Base-by-base conservation (phyloP, 2,113 vertebrate species). In the Gracilinanus agilis region DNA sequence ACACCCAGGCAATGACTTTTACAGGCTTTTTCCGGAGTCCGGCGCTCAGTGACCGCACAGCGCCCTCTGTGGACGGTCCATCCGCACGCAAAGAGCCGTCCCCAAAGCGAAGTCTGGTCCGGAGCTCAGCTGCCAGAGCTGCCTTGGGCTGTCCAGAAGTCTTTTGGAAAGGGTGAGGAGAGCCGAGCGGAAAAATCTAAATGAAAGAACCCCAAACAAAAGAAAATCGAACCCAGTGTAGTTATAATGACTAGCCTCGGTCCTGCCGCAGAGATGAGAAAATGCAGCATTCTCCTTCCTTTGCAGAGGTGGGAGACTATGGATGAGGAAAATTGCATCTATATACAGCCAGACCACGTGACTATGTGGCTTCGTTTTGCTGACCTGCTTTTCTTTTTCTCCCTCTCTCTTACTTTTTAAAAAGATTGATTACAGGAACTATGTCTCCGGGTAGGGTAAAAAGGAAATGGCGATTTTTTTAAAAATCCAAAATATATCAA, bases 61-160 rank as follows among this genome's bases (percentile, higher is more conserved):
- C 96, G 95, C 96, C 96, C 95, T 56, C 98, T 96, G 97, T 53
- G 96, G 94, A 92, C 25, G 0, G n/a, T 13, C 44, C 67, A 44
- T 40, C 1, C 75, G 40, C 24, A 55, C 53, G 67, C 92, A 92
- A 44, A 67, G 88, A 53, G 88, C 44, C 8, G 88, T 44, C 88
- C 44, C 40, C 61, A 23, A 23, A 21, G 5, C 16, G 1, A 83
- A 40, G n/a, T 27, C 49, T 5, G 44, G 25, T 90, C 24, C 44
- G 16, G 44, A 25, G 10, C 89, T 90, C 44, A 53, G 49, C 44
- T 29, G 49, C 49, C 44, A 24, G 49, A 25, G n/a, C 27, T 27
- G 89, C 44, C 44, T 27, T 49, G 40, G 40, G 40, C 44, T 29
- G 10, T 40, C 23, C 88, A 23, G 13, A 40, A 44, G 49, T 53